Conservation (phyloP, 1,140 invertebrate genomes). For the Cephus cinctus region DNA sequence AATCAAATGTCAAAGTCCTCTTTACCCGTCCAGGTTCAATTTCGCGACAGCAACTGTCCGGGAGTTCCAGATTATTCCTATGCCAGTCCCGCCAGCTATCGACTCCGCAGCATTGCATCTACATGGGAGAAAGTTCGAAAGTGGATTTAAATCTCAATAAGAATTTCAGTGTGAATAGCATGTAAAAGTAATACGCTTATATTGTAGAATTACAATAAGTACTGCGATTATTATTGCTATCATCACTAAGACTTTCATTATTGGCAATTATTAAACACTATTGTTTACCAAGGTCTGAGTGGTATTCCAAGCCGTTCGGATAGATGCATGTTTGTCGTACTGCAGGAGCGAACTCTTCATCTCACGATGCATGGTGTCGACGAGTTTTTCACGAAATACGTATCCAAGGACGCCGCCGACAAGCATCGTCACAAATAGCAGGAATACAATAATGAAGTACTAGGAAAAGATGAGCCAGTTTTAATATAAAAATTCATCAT, state of each 20-base stretch:
- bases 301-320: constrained; percentile 80
- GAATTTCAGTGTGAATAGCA: constrained; percentile 3
- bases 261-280: neutral
- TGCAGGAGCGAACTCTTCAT: constrained; percentile 74
- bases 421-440: constrained; percentile 84
- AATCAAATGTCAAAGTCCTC: constrained; percentile 9
- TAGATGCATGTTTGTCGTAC: constrained; percentile 66
- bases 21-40: constrained; percentile 61
- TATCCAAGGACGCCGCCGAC: constrained; percentile 87
- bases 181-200: no score
- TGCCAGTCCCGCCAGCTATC: constrained; percentile 73
- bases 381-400: constrained; percentile 79
- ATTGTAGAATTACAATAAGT: no score
- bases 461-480: constrained; percentile 55
- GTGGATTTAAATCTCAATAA: constrained; percentile 6
- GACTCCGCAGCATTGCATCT: constrained; percentile 84
- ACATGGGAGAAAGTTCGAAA: constrained; percentile 4
- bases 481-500: neutral
- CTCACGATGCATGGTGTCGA: constrained; percentile 70
- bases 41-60: constrained; percentile 77
- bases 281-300: constrained; percentile 65
- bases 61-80: constrained; percentile 59
- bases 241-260: no score
- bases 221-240: no score
- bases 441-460: constrained; percentile 84